phyloP scores from a whole-genome alignment of 1,140 invertebrate genomes.

The Halesus radiatus region DNA sequence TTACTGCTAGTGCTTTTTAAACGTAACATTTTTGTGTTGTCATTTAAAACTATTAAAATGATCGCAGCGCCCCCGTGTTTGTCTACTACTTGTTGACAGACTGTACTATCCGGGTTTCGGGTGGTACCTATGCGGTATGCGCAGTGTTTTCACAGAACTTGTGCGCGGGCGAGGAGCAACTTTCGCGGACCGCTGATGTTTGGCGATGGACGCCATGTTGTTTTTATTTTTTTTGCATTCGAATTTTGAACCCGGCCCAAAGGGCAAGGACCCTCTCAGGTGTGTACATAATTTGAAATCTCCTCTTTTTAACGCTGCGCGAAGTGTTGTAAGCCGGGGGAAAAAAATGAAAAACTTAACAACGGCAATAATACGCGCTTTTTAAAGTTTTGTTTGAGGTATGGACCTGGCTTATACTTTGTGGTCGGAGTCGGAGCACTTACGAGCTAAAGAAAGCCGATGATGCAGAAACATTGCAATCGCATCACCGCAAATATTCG shows the following conservation, averaged over 20 bases:
- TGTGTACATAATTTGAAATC: constrained; percentile 35
- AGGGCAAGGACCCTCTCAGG: constrained; percentile 52
- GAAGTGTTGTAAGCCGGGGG: constrained; percentile 8
- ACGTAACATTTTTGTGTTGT: too few species aligned
- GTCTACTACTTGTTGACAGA: too few species aligned
- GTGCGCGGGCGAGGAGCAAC: constrained; percentile 44
- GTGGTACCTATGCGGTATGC: background rate
- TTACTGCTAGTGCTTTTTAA: too few species aligned
- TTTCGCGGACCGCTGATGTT: constrained; percentile 53
- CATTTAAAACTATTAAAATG: too few species aligned
- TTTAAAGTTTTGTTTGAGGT: constrained; percentile 11
- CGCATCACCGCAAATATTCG: too few species aligned
- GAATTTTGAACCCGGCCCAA: constrained; percentile 56
- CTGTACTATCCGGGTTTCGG: too few species aligned
- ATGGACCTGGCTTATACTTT: background rate
- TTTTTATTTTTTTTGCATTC: constrained; percentile 41
- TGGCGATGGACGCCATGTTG: constrained; percentile 52
- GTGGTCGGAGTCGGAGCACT: constrained; percentile 29
- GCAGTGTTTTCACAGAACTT: background rate
- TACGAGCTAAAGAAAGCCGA: background rate
- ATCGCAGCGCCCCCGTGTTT: too few species aligned
- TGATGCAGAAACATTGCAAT: too few species aligned
- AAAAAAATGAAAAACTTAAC: constrained; percentile 10
- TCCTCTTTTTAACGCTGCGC: constrained; percentile 24
- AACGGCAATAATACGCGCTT: background rate